Evolutionary conservation across 2,888 invertebrate genomes (phyloP), one percentile per base, ranked within the genome.

Genomic region (Clusia tigrina): DNA sequence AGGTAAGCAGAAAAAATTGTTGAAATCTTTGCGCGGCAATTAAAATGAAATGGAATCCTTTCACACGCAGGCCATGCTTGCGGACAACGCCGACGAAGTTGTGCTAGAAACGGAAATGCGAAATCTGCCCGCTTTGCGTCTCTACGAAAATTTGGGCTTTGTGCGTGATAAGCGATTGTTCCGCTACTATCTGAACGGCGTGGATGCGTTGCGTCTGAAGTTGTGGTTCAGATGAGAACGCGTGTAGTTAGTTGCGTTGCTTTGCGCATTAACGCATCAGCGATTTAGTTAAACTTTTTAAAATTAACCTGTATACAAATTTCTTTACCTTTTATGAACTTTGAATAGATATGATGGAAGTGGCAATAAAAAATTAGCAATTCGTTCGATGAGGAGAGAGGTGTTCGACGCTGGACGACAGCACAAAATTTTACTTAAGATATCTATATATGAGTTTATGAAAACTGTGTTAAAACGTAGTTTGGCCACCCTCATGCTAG

Each of bases 31-130:
- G 12, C n/a, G 15, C 17, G 10, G n/a, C n/a, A n/a, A n/a, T n/a
- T n/a, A n/a, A n/a, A n/a, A n/a, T n/a, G n/a, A n/a, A n/a, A 24
- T 38, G 12, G 24, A 59, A 55, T 25, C 10, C 17, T 52, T 10
- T 32, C 18, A 18, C 32, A 25, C 25, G 57, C 85, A 94, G 93
- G 95, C 94, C 74, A 98, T 99, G 98, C 91, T 95, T 70, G 89
- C 90, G 73, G 95, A 96, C 82, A 93, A 94, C 84, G 98, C 98
- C 67, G 97, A 98, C 86, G 98, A 99, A 87, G 96, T 99, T 76
- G 97, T 98, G 53, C 87, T 99, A 80, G 99, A 99, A 88, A 98
- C 98, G 32, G 98, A 99, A 88, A 97, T 99, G 81, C 97, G 97
- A 71, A 99, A 99, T 86, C 92, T 93, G 85, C 94, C 96, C 69